Percentiles rank a stretch among this genome's conserved stretches.
Conservation (phyloP, 2,113 vertebrate species). For the Sceloporus tristichus region DNA sequence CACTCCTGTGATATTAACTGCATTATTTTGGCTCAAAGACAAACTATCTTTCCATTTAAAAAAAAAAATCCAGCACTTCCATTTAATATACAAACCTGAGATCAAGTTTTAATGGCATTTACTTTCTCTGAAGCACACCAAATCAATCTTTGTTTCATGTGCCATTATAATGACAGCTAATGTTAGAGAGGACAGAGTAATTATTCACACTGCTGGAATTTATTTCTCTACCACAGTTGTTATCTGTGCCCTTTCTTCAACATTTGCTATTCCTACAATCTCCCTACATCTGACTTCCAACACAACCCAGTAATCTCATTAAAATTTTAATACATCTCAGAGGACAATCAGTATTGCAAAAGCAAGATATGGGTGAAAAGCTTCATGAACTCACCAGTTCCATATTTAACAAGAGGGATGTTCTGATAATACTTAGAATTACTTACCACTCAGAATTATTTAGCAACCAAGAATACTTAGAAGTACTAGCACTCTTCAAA, state of each 20-base stretch:
- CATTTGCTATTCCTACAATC: slow-evolving; percentile 77
- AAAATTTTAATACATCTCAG: slow-evolving; percentile 81
- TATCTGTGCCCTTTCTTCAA: slow-evolving; percentile 76
- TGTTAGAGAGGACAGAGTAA: slow-evolving; percentile 79
- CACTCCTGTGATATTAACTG: slow-evolving; percentile 16
- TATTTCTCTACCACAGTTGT: slow-evolving; percentile 78
- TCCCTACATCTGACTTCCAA: slow-evolving; percentile 58
- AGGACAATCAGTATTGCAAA: slow-evolving; percentile 70
- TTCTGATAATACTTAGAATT: not conserved
- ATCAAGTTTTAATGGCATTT: slow-evolving; percentile 57
- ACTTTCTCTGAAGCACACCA: slow-evolving; percentile 61
- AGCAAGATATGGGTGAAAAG: slow-evolving; percentile 55
- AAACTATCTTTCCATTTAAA: rapidly evolving
- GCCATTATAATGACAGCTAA: slow-evolving; percentile 79
- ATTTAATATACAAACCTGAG: not conserved
- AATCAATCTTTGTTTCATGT: slow-evolving; percentile 79
- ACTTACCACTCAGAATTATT: too few species aligned
- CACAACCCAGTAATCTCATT: slow-evolving; percentile 84
- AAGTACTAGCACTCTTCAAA: not conserved
- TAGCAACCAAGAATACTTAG: not conserved
- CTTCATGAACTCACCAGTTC: slow-evolving; percentile 46
- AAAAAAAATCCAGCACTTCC: not conserved
- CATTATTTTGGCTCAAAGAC: slow-evolving; percentile 9
- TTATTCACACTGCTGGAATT: slow-evolving; percentile 78
- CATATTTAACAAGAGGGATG: not conserved